Percentiles rank a stretch among this genome's conserved stretches.
Evolutionary conservation across 2,888 invertebrate genomes (phyloP).

Genomic region (Fissipunctia ypsillon): DNA sequence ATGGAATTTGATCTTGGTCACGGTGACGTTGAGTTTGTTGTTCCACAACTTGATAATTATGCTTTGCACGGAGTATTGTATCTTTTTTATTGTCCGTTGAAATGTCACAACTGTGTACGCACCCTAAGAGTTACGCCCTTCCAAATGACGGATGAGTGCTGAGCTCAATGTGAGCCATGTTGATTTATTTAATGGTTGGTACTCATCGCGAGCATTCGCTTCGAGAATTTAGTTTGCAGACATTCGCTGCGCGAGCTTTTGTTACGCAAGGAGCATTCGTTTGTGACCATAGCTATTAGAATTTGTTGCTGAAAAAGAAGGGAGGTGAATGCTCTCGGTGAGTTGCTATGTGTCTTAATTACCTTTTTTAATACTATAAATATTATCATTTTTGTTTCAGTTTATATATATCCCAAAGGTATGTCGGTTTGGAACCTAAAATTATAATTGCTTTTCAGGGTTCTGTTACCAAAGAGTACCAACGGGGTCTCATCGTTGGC

Average conservation of each 20-base stretch:
- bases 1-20: background rate
- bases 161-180: background rate
- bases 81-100: background rate
- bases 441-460: background rate
- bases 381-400: constrained; percentile 58
- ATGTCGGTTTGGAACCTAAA: constrained; percentile 35
- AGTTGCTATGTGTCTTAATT: too few relatives aligned
- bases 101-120: background rate
- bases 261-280: background rate
- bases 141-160: background rate
- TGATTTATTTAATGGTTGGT: background rate
- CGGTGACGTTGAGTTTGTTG: too few relatives aligned
- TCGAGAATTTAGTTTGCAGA: background rate
- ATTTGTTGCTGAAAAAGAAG: background rate
- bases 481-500: background rate
- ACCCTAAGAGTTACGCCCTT: background rate
- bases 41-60: background rate
- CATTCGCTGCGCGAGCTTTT: background rate
- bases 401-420: constrained; percentile 58
- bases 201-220: background rate
- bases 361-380: constrained; percentile 5
- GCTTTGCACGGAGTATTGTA: background rate
- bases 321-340: background rate
- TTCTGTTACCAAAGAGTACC: background rate
- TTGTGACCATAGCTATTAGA: background rate